Conservation (phyloP, 2,888 invertebrate species). For the Tridacna crocea region DNA sequence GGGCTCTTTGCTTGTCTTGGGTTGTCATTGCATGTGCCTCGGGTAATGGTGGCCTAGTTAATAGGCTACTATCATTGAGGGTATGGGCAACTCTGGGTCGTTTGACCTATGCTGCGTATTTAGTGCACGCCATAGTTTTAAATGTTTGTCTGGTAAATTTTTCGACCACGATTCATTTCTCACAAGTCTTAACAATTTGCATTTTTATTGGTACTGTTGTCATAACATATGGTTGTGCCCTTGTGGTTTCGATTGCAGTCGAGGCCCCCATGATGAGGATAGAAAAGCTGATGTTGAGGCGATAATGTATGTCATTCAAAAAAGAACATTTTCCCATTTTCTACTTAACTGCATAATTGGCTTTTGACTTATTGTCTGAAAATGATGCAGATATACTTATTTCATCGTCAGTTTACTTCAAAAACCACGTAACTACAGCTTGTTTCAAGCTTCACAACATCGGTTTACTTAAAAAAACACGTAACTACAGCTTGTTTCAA, state of each 20-base stretch:
- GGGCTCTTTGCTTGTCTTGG: conserved; percentile 85
- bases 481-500: too few relatives aligned
- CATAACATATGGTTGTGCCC: conserved; percentile 50
- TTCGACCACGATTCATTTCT: conserved; percentile 42
- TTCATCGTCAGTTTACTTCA: too few relatives aligned
- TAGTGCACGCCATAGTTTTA: conserved; percentile 84
- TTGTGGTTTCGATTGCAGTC: conserved; percentile 54
- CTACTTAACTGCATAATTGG: too few relatives aligned
- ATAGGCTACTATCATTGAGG: conserved; percentile 91
- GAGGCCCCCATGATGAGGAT: conserved; percentile 65
- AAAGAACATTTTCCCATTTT: too few relatives aligned
- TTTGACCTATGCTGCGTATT: conserved; percentile 96
- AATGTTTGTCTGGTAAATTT: conserved; percentile 38
- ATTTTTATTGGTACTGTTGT: conserved; percentile 49
- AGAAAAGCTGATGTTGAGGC: conserved; percentile 50
- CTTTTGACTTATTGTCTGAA: too few relatives aligned
- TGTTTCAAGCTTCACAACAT: too few relatives aligned
- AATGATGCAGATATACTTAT: too few relatives aligned
- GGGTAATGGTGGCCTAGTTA: conserved; percentile 88
- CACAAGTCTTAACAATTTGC: conserved; percentile 45
- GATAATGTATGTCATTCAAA: neutral
- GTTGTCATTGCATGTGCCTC: conserved; percentile 85
- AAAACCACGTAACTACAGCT: too few relatives aligned
- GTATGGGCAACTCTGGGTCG: conserved; percentile 94
- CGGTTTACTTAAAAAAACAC: too few relatives aligned